Conservation (phyloP, 2,113 vertebrate species). For the Picathartes gymnocephalus region DNA sequence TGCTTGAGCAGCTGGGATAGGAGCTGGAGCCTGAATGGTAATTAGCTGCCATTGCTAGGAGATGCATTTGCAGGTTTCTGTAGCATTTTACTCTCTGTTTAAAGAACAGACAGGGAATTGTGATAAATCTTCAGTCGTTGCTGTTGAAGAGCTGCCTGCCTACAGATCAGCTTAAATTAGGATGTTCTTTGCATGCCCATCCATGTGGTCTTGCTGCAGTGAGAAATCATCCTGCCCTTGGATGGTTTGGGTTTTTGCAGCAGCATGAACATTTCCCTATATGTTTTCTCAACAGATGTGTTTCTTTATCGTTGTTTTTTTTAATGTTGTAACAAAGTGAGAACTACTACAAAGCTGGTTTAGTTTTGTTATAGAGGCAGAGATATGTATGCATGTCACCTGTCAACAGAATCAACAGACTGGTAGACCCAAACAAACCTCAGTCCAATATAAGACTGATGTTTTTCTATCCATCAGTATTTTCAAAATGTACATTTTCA, state of each 20-base stretch:
- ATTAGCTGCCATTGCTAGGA: conserved; percentile 41
- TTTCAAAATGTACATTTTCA: neutral
- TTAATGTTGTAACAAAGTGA: neutral
- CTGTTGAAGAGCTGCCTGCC: neutral
- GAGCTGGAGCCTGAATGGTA: conserved; percentile 29
- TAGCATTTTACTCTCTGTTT: conserved; percentile 14
- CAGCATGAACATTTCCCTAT: neutral
- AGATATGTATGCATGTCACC: neutral
- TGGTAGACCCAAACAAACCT: neutral
- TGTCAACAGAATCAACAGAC: neutral
- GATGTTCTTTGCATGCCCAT: neutral
- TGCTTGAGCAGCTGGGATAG: conserved; percentile 44
- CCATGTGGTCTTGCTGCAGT: neutral
- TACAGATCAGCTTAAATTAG: neutral
- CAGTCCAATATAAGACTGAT: neutral
- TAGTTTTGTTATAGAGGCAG: neutral
- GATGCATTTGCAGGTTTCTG: conserved; percentile 2
- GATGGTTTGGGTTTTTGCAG: neutral
- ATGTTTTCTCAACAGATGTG: neutral
- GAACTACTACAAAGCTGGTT: neutral
- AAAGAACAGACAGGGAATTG: neutral
- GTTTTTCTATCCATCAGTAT: neutral
- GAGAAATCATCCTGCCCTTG: neutral
- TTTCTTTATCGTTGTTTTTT: neutral
- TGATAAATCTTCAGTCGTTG: neutral